Base-by-base conservation (phyloP, 2,797 vertebrate species). In the Siniperca undulata region DNA sequence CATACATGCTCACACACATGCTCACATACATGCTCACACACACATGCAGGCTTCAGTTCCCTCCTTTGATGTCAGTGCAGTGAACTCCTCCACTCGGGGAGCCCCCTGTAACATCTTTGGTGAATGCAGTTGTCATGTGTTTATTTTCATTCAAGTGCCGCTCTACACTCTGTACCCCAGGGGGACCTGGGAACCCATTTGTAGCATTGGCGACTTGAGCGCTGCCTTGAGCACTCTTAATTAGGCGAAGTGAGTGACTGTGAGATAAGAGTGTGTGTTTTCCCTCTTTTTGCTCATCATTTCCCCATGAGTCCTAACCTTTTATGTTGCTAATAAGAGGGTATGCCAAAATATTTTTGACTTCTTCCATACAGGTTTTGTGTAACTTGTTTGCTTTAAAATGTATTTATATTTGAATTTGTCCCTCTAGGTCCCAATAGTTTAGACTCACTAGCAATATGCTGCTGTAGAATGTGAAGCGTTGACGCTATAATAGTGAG, bases 91-190 rank as follows among this genome's bases (percentile, higher is more conserved):
- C 74, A 82, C 84, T 87, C 10, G 44, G 87, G 92, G 89, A 90
- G 92, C 64, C 82, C 84, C 88, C 83, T 84, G 76, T 82, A 91
- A 89, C 91, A 87, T 86, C 84, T 66, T 83, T 77, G 74, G 84
- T 82, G 91, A 91, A 91, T 92, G 90, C 86, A 83, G 84, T 91
- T 88, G 89, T 89, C 82, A 62, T 89, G 85, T 83, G 89, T 92
- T 95, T 95, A 91, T 95, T 95, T 93, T 91, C 88, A 90, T 92
- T 93, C 87, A n/a, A 68, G 82, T 81, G 82, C 71, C 22, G 78
- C 88, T 79, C 86, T 53, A 78, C 77, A 53, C 86, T 88, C 76
- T 68, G 73, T 46, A 72, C 90, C 88, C 81, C 19, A 5, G 74
- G 90, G 90, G 80, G 77, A 90, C 86, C 84, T 85, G 80, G 80